Conservation (phyloP, 2,888 invertebrate genomes). For the Xanthia togata region DNA sequence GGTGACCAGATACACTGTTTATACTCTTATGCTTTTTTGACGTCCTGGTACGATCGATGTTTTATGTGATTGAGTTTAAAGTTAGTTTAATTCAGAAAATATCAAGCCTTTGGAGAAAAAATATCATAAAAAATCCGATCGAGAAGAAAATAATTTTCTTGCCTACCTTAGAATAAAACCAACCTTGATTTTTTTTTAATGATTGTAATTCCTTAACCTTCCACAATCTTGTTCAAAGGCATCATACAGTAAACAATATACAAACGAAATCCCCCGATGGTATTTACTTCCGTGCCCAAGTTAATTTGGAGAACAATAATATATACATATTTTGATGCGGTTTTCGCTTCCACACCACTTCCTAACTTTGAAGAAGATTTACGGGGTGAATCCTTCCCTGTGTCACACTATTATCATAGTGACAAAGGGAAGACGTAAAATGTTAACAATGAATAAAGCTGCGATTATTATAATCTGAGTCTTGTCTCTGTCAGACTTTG, state of each 20-base stretch:
- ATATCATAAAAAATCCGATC: background rate
- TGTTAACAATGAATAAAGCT: constrained; percentile 53
- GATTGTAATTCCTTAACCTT: background rate
- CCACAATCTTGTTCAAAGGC: background rate
- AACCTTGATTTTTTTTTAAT: background rate
- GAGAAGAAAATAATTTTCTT: background rate
- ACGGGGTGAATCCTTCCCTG: constrained; percentile 49
- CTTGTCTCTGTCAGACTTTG: constrained; percentile 3
- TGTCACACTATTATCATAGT: constrained; percentile 61
- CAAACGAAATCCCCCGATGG: constrained; percentile 9
- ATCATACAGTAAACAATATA: background rate
- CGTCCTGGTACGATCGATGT: background rate
- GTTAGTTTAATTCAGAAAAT: background rate
- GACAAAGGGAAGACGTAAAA: constrained; percentile 58
- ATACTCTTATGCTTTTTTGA: background rate
- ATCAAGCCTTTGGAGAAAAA: background rate
- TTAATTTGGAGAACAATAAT: constrained; percentile 64
- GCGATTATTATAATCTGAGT: constrained; percentile 21
- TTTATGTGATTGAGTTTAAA: constrained; percentile 11
- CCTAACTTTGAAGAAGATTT: constrained; percentile 64
- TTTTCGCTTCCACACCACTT: constrained; percentile 53
- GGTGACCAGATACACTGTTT: no score
- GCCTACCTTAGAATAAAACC: background rate
- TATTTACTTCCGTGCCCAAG: constrained; percentile 39
- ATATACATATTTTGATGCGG: constrained; percentile 57